Conservation (phyloP, 2,888 invertebrate species). For the Leptarthrus brevirostris region DNA sequence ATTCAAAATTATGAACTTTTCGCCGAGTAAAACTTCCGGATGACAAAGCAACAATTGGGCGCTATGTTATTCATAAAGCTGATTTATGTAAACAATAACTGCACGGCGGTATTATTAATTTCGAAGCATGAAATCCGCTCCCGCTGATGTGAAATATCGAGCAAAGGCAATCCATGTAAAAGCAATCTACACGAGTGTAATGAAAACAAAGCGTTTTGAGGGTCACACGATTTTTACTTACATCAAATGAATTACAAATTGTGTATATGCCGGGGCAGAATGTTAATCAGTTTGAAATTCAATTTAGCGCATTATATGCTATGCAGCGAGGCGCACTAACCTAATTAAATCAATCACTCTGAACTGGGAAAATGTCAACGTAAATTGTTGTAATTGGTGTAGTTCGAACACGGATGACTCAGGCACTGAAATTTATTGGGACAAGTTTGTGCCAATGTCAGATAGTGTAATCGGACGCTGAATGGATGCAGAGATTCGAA, state of each 20-base stretch:
- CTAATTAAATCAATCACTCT: slow-evolving; percentile 38
- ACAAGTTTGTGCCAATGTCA: no score
- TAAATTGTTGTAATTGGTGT: slow-evolving; percentile 21
- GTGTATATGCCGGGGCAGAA: not conserved
- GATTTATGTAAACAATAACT: no score
- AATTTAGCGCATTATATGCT: slow-evolving; percentile 15
- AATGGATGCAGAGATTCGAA: no score
- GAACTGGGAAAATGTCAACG: slow-evolving; percentile 8
- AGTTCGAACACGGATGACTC: no score
- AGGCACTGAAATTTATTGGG: no score
- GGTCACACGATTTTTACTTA: not conserved
- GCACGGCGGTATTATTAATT: no score
- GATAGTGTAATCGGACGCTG: no score
- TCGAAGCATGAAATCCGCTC: no score
- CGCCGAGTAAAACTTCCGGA: not conserved
- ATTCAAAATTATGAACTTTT: not conserved
- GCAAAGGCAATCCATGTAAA: no score
- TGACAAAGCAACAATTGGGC: not conserved
- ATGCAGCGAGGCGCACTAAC: slow-evolving; percentile 35
- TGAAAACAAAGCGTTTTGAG: no score
- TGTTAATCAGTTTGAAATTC: slow-evolving; percentile 38
- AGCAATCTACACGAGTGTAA: no score
- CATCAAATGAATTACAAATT: not conserved
- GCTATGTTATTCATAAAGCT: no score
- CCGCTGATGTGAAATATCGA: not conserved